phyloP scores from a whole-genome alignment of 2,888 invertebrate genomes.

The Lasioglossum vierecki region DNA sequence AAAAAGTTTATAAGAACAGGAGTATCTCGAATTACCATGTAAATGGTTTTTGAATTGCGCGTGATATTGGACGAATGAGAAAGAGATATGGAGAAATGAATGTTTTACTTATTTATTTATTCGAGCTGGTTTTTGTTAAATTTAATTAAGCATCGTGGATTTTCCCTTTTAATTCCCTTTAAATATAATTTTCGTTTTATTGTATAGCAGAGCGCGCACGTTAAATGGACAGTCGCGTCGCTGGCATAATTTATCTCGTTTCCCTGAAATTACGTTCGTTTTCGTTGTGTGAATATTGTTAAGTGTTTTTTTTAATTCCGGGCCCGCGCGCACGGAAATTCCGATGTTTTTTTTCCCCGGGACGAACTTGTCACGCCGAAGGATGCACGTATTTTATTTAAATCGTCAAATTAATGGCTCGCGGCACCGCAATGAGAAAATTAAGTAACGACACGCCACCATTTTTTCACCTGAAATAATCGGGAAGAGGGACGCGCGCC shows the following conservation, averaged over 20 bases:
- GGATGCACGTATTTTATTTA: constrained; percentile 10
- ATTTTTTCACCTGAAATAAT: constrained; percentile 30
- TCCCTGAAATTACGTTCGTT: neutral
- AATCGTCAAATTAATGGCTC: neutral
- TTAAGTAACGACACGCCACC: constrained; percentile 5
- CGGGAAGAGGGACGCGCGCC: neutral
- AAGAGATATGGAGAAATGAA: neutral
- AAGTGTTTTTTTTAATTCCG: constrained; percentile 9
- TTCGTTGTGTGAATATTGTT: neutral
- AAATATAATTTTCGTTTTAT: neutral
- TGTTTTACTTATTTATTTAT: neutral
- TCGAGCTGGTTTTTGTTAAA: neutral
- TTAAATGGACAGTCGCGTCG: constrained; percentile 3
- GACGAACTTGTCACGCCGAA: neutral
- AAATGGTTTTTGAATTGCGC: neutral
- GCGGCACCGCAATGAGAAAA: constrained; percentile 4
- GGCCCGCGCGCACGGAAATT: too few species aligned
- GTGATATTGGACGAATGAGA: too few species aligned
- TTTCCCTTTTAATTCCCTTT: neutral
- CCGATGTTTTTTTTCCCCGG: neutral
- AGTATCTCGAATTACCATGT: neutral
- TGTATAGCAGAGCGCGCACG: neutral
- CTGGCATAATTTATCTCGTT: neutral
- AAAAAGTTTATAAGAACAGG: neutral
- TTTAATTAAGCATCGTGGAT: neutral